Base-by-base conservation (phyloP, 2,888 invertebrate genomes). In the Cheilosia pagana region DNA sequence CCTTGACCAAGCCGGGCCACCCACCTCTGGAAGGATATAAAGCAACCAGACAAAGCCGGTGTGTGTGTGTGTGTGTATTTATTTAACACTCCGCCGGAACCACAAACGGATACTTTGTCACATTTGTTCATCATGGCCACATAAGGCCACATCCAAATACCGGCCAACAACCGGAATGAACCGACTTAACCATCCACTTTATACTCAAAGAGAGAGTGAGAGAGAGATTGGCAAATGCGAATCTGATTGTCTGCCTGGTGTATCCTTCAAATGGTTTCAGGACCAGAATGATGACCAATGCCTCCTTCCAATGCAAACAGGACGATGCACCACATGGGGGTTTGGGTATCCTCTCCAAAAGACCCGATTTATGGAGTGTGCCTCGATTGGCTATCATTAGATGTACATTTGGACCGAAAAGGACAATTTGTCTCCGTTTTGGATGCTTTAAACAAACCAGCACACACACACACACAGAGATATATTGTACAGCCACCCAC, bases 311-410 rank as follows among this genome's bases (percentile, higher is more conserved):
- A 7, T 53, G 59, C 81, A 35, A 35, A 12, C 10, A 35, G 12
- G 3, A 10, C 10, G 70, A 39, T 65, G 16, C 8, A 8, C 39
- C 12, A 35, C 41, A 21, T 55, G n/a, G 28, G 28, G 53, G 3
- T 25, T 4, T n/a, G 28, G 3, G 2, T 14, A 16, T 28, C 53
- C 25, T 28, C 63, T 68, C 50, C 21, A 12, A 23, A 50, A 23
- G 23, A 35, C 39, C 81, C 75, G 81, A 85, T 85, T 85, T 81
- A 85, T 85, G 81, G 85, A 81, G 85, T 85, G 85, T 85, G 55
- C 81, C 75, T 86, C 86, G 81, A 86, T 86, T 86, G 86, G 86
- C 86, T 86, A 81, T 86, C 86, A 81, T 86, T 86, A 86, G 81
- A 74, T 86, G 86, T 81, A 81, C 81, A 86, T 86, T 86, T 85